Conservation (phyloP, 2,797 vertebrate species). For the Pseudochirops cupreus region DNA sequence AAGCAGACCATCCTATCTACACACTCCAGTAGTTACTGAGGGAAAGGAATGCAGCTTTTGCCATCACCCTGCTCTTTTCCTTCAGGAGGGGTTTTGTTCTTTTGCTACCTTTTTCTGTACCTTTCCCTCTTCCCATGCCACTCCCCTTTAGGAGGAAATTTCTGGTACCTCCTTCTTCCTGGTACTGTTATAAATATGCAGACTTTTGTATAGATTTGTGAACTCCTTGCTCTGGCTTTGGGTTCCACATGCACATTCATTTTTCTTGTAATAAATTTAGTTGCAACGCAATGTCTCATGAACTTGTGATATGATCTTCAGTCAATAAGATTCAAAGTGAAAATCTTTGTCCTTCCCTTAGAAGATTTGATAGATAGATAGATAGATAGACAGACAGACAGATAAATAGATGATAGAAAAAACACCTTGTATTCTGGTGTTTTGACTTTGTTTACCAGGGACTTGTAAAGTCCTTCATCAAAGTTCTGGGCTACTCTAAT, state of each 20-base stretch:
- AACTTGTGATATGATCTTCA: no score
- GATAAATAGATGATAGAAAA: background rate
- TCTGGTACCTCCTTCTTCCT: background rate
- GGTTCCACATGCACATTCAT: background rate
- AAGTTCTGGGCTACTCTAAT: background rate
- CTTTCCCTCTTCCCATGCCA: background rate
- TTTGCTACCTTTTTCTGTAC: background rate
- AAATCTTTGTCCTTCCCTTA: background rate
- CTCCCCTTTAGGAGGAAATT: background rate
- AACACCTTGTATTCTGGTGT: background rate
- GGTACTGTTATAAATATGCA: background rate
- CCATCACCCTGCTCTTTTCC: background rate
- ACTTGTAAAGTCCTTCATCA: background rate
- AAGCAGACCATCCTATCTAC: background rate
- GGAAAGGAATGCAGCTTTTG: background rate
- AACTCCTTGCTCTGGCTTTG: background rate
- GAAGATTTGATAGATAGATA: background rate
- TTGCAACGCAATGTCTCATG: background rate
- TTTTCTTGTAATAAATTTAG: background rate
- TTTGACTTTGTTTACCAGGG: background rate
- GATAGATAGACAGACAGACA: no score
- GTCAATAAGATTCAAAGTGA: background rate
- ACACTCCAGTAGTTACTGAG: background rate
- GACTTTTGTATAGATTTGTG: background rate
- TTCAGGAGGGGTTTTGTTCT: background rate